Base-by-base conservation (phyloP, 2,888 invertebrate genomes). In the Trissonchulus sp. region DNA sequence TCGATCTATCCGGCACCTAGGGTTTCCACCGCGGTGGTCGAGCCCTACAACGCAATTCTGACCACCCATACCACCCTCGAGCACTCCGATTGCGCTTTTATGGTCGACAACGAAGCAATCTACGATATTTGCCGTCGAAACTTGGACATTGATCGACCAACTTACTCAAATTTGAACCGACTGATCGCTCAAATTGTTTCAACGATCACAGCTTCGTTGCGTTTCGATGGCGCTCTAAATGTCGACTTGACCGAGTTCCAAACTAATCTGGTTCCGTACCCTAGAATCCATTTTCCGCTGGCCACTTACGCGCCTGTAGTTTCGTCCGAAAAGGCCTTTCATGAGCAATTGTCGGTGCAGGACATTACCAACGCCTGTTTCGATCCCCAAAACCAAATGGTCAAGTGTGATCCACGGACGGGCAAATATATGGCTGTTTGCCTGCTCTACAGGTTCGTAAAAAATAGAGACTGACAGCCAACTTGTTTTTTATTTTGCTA, bases 31-130 rank as follows among this genome's bases (percentile, higher is more conserved):
- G 93, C 94, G 0, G 94, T 95, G 18, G 94, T 94, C 65, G 94
- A 95, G 84, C 95, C 95, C 0, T 96, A 96, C 90, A 96, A 96
- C 88, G 94, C 95, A 0, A 94, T 96, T 76, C 81, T 96, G 83
- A 95, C 94, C 84, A n/a, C n/a, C n/a, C n/a, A n/a, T n/a, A n/a
- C n/a, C n/a, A n/a, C n/a, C n/a, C n/a, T n/a, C n/a, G n/a, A n/a
- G n/a, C n/a, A n/a, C n/a, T n/a, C n/a, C n/a, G n/a, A n/a, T n/a
- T n/a, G n/a, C n/a, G n/a, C n/a, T 94, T 80, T 94, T 93, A 85
- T 88, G 92, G 76, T 88, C n/a, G n/a, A n/a, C n/a, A n/a, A n/a
- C n/a, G n/a, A n/a, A n/a, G n/a, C n/a, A n/a, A n/a, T n/a, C n/a
- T n/a, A n/a, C n/a, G n/a, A n/a, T n/a, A n/a, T n/a, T n/a, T n/a